These are phyloP conservation scores for Nymphicus hollandicus DNA, from an alignment of 2,113 vertebrate species.

Conservation along the genomic window DNA sequence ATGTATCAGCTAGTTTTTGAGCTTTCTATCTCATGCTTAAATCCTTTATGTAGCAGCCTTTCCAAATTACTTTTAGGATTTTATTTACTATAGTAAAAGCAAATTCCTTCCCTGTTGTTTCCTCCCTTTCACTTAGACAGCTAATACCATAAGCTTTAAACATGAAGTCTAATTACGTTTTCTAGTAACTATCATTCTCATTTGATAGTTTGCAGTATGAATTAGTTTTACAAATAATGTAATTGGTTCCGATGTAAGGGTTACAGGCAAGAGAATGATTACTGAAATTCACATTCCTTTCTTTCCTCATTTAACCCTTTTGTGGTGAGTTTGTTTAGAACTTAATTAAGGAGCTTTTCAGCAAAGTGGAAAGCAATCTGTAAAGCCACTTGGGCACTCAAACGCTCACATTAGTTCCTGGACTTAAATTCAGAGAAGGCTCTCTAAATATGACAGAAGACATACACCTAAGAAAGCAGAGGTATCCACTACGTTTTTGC, in stretches of 20 bases:
- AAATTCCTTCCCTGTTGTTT: neutral
- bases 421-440: neutral
- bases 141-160: neutral
- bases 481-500: neutral
- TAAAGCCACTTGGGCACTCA: neutral
- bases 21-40: neutral
- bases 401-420: neutral
- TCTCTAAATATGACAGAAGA: neutral
- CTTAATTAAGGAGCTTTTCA: neutral
- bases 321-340: neutral
- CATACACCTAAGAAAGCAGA: neutral
- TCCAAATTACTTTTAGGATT: conserved; percentile 25
- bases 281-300: neutral
- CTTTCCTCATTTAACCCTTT: neutral
- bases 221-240: conserved; percentile 25
- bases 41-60: neutral
- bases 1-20: neutral
- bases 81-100: neutral
- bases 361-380: neutral
- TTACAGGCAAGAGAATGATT: neutral
- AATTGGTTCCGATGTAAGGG: neutral
- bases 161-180: neutral
- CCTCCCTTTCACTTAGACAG: neutral
- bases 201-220: neutral
- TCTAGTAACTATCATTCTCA: neutral